phyloP scores from a whole-genome alignment of 2,797 vertebrate species.

The Sebastes jordani region DNA sequence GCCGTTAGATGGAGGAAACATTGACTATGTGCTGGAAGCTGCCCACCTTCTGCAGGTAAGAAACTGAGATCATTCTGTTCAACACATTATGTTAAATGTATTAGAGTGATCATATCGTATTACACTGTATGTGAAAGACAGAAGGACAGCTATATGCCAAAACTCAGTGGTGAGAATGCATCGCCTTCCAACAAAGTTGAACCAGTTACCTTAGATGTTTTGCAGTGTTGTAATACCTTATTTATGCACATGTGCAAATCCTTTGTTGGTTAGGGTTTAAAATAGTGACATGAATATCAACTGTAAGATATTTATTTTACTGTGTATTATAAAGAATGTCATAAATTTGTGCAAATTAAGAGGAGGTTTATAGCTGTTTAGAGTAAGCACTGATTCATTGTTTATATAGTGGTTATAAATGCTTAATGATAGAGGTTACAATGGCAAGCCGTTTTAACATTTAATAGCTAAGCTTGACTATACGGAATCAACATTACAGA shows the following conservation, averaged over 20 bases:
- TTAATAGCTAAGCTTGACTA: too few species aligned
- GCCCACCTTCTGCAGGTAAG: conserved; percentile 91
- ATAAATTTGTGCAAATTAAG: background rate
- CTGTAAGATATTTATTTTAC: background rate
- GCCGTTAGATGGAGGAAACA: conserved; percentile 89
- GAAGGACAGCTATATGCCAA: background rate
- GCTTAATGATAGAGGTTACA: background rate
- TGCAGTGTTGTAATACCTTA: background rate
- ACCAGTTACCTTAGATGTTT: background rate
- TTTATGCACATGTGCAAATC: background rate
- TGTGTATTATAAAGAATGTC: background rate
- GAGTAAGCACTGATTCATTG: background rate
- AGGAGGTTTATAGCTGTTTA: background rate
- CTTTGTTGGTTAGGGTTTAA: background rate
- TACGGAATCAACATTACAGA: too few species aligned
- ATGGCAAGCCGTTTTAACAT: too few species aligned
- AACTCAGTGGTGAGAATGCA: background rate
- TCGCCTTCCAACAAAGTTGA: background rate
- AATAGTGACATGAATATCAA: background rate
- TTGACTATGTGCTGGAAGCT: conserved; percentile 89
- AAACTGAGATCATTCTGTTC: background rate
- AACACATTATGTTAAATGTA: background rate
- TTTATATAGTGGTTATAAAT: background rate
- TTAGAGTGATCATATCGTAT: background rate
- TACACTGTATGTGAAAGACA: background rate